Conservation (phyloP, 2,797 vertebrate species). For the Cirrhinus mrigala region DNA sequence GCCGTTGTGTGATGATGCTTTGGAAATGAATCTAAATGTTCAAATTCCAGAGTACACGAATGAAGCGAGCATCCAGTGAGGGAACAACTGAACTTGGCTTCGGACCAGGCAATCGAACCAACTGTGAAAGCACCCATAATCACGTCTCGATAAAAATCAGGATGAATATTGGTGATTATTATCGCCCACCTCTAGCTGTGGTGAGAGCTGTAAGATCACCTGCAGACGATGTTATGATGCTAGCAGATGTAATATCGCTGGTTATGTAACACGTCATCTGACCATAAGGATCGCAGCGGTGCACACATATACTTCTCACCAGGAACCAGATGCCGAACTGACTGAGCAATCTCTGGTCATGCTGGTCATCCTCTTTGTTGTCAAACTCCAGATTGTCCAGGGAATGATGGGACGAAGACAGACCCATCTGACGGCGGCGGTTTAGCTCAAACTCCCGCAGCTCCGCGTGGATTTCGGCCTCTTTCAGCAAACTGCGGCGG, state of each 20-base stretch:
- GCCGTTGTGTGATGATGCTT: no score
- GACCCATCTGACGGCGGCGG: slow-evolving; percentile 92
- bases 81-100: no score
- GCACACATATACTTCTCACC: slow-evolving; percentile 77
- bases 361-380: slow-evolving; percentile 98
- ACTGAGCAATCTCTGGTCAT: slow-evolving; percentile 96
- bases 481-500: slow-evolving; percentile 88
- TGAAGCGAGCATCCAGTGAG: no score
- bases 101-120: no score
- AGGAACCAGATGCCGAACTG: slow-evolving; percentile 99
- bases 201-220: background rate
- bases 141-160: no score
- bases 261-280: background rate
- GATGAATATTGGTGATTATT: background rate
- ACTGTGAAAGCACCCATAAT: no score
- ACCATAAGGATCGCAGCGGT: background rate
- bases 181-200: background rate
- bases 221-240: background rate
- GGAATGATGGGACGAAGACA: slow-evolving; percentile 96
- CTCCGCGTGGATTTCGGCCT: slow-evolving; percentile 97
- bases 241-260: background rate
- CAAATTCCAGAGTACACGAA: no score
- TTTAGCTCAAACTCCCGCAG: slow-evolving; percentile 95
- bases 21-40: no score
- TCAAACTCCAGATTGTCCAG: slow-evolving; percentile 97